A percentile compares a stretch with the other conserved stretches of the same genome.
Conservation (phyloP, 2,888 invertebrate genomes). For the Trichacis sp. region DNA sequence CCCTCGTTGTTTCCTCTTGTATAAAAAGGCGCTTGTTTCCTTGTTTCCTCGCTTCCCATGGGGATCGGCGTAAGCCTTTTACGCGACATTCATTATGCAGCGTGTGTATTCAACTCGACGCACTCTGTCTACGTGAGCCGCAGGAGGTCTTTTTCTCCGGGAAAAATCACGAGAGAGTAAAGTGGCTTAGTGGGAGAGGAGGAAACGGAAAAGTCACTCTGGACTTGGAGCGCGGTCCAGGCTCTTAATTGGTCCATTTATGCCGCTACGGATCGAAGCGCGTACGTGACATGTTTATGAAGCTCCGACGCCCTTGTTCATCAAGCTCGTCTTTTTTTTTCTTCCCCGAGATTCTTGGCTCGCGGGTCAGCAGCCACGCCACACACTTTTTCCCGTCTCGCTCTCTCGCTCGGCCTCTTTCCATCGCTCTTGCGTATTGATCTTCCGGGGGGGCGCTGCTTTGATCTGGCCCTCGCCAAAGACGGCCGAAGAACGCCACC, state of each 20-base stretch:
- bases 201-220: conserved; percentile 10
- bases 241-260: conserved; percentile 68
- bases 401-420: conserved; percentile 46
- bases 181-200: too few species aligned
- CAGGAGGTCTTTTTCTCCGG: too few species aligned
- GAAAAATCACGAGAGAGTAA: too few species aligned
- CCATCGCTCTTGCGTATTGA: conserved; percentile 62
- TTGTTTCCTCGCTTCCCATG: too few species aligned
- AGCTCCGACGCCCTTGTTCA: conserved; percentile 59
- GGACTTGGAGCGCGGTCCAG: too few species aligned
- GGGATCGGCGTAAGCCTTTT: too few species aligned
- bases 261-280: conserved; percentile 61
- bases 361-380: conserved; percentile 2
- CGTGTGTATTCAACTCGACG: too few species aligned
- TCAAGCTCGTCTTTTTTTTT: conserved; percentile 58
- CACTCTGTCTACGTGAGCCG: too few species aligned
- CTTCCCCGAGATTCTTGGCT: conserved; percentile 17
- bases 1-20: too few species aligned
- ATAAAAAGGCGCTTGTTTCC: too few species aligned
- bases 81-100: too few species aligned
- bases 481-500: conserved; percentile 34
- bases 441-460: conserved; percentile 65
- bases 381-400: conserved; percentile 34
- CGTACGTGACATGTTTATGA: conserved; percentile 68
- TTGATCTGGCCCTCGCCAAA: conserved; percentile 61